Conservation (phyloP, 2,888 invertebrate genomes). For the Volucella bombylans region DNA sequence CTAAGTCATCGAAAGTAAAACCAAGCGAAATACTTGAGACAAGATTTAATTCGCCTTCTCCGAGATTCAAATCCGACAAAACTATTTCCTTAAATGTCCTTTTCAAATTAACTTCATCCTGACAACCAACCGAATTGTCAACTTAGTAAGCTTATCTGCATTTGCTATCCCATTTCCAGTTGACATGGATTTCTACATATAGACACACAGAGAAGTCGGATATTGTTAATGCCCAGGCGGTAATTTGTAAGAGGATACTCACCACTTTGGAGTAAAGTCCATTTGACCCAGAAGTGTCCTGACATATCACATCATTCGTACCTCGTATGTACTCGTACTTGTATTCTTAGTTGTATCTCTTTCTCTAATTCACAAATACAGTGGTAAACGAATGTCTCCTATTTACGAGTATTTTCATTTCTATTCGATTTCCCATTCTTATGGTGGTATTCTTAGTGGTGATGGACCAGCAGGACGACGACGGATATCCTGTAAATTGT, state of each 20-base stretch:
- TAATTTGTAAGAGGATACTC: constrained; percentile 64
- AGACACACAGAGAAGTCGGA: constrained; percentile 2
- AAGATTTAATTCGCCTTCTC: constrained; percentile 10
- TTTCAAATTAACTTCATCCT: constrained; percentile 53
- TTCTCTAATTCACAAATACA: background rate
- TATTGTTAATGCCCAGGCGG: constrained; percentile 65
- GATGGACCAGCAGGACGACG: constrained; percentile 10
- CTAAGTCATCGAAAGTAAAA: constrained; percentile 51
- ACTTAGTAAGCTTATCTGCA: constrained; percentile 45
- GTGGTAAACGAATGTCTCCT: constrained; percentile 8
- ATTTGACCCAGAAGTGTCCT: constrained; percentile 62
- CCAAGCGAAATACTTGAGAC: constrained; percentile 20
- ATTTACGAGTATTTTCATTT: constrained; percentile 47
- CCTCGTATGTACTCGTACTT: background rate
- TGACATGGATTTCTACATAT: background rate
- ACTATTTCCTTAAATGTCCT: constrained; percentile 48
- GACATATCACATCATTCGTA: constrained; percentile 22
- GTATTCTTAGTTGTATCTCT: background rate
- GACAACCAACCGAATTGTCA: constrained; percentile 41
- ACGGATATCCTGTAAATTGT: constrained; percentile 51
- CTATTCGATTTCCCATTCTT: constrained; percentile 18
- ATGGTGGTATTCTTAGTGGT: background rate
- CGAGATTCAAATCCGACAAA: constrained; percentile 4
- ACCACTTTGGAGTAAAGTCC: constrained; percentile 51
- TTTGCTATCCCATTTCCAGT: constrained; percentile 21